A percentile compares a stretch with the other conserved stretches of the same genome.
phyloP scores from a whole-genome alignment of 1,140 invertebrate genomes.

The Drosophila nannoptera region DNA sequence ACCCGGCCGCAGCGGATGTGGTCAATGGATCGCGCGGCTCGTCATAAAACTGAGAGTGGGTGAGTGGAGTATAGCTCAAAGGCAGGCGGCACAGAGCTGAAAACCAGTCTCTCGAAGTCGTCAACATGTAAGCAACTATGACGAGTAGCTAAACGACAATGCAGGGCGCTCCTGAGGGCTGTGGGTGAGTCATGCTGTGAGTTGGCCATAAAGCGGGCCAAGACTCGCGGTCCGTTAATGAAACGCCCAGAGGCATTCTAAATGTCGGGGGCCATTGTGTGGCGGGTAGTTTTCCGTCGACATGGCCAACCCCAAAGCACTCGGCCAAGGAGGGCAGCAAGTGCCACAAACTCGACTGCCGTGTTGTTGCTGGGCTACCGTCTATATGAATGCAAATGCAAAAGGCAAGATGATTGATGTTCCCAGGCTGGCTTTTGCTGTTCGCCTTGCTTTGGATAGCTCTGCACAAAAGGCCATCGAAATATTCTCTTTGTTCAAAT shows the following conservation, averaged over 20 bases:
- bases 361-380: constrained; percentile 46
- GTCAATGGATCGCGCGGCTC: constrained; percentile 37
- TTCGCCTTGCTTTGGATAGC: constrained; percentile 9
- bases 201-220: constrained; percentile 47
- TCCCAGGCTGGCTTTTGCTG: constrained; percentile 50
- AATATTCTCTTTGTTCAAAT: constrained; percentile 74
- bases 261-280: constrained; percentile 26
- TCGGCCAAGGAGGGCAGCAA: constrained; percentile 43
- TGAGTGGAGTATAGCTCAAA: constrained; percentile 39
- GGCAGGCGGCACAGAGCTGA: constrained; percentile 21
- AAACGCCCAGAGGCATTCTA: constrained; percentile 31
- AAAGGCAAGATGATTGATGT: constrained; percentile 65
- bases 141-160: constrained; percentile 51
- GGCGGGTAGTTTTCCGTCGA: constrained; percentile 13
- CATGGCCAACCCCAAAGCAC: constrained; percentile 30
- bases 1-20: constrained; percentile 34
- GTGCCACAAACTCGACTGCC: constrained; percentile 55
- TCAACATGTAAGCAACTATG: constrained; percentile 44
- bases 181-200: constrained; percentile 39
- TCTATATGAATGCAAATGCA: constrained; percentile 65
- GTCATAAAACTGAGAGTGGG: constrained; percentile 32
- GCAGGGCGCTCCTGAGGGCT: constrained; percentile 17
- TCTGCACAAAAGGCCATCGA: constrained; percentile 44
- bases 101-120: constrained; percentile 6
- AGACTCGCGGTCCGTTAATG: constrained; percentile 25